Evolutionary conservation across 2,113 vertebrate species (phyloP), one percentile per base, ranked within the genome.

Genomic region (Trichechus manatus): DNA sequence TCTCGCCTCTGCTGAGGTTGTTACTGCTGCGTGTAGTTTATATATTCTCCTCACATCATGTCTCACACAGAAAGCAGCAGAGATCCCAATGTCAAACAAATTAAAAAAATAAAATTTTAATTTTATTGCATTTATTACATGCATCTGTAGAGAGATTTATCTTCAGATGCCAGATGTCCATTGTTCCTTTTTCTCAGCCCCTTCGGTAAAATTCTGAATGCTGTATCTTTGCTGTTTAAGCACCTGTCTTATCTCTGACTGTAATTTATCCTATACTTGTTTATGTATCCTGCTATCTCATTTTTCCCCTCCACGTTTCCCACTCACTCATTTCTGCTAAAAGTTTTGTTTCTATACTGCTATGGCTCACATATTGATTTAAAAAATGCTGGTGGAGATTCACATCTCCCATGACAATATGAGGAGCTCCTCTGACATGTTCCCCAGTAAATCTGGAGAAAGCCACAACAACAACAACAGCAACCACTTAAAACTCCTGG

Each of bases 241-340:
- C 5, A 42, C n/a, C 22, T 83, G 6, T 42, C n/a, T 87, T 93
- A 90, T 81, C 53, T 17, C 10, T 63, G 33, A 80, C n/a, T 56
- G 94, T 72, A 84, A 92, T 90, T 90, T 89, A 95, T 42, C 23
- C 25, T 66, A 27, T 36, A 61, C 10, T 50, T 92, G 5, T 87
- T 93, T 29, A 47, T 77, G 8, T 44, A 88, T 92, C 42, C 59
- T n/a, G 3, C 47, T 89, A 33, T 59, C 23, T 87, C 33, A 68
- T 89, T 75, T 86, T 75, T 61, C 23, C 53, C 50, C 74, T 83
- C 4, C 77, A 68, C 33, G 23, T 33, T 86, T 64, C n/a, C 14
- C 63, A 79, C 2, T 89, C 25, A 87, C 29, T 92, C 83, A 81
- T 87, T 89, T 93, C 66, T 96, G 22, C 7, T 93, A 79, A 90